Percentiles rank a stretch among this genome's conserved stretches.
Evolutionary conservation across 1,140 invertebrate species (phyloP).

Genomic region (Atta colombica): DNA sequence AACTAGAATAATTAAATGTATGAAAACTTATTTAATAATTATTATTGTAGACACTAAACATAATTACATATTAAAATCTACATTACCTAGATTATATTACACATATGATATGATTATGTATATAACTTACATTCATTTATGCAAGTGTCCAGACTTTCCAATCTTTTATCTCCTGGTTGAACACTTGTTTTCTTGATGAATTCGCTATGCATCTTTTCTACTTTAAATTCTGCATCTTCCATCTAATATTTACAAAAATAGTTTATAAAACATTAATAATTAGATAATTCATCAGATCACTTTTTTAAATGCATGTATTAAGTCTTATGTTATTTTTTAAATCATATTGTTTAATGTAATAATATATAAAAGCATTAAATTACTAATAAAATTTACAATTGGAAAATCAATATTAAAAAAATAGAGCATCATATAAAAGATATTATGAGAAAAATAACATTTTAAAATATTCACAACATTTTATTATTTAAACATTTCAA

Average conservation of each 20-base stretch:
- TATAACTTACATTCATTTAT: slow-evolving; percentile 20
- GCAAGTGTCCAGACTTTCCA: not conserved
- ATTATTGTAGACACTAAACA: not conserved
- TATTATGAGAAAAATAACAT: not conserved
- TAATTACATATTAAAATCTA: not conserved
- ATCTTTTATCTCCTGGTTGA: not conserved
- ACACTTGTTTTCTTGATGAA: not conserved
- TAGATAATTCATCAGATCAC: not conserved
- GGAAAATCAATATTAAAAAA: not conserved
- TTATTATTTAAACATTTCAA: not conserved
- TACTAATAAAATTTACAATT: not conserved
- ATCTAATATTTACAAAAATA: not conserved
- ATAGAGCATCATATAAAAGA: not conserved
- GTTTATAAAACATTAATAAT: not conserved
- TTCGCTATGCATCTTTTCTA: too few relatives aligned
- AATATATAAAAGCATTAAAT: not conserved
- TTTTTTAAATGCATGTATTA: not conserved
- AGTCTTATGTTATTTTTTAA: too few relatives aligned
- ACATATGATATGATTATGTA: not conserved
- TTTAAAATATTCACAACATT: not conserved
- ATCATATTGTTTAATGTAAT: too few relatives aligned
- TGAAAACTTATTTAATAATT: not conserved
- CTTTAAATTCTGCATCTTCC: not conserved
- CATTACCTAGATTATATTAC: not conserved
- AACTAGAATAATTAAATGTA: too few relatives aligned